Evolutionary conservation across 2,113 vertebrate genomes (phyloP).

Genomic region (Picathartes gymnocephalus): DNA sequence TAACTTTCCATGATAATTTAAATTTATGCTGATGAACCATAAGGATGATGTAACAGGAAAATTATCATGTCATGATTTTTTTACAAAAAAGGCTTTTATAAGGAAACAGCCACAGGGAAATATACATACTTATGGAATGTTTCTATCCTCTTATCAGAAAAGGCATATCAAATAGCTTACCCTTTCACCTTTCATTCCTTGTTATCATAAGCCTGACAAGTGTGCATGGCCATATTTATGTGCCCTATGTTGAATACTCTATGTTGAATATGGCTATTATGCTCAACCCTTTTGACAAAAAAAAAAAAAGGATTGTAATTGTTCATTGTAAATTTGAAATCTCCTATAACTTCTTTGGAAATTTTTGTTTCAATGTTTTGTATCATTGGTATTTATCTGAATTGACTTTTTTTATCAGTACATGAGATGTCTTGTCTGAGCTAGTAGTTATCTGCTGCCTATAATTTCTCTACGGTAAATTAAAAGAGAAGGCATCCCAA

Average conservation of each 20-base stretch:
- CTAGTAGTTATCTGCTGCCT: background rate
- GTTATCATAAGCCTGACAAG: background rate
- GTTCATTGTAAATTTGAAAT: background rate
- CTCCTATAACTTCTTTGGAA: background rate
- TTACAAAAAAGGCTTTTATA: background rate
- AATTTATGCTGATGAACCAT: background rate
- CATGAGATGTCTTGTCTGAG: background rate
- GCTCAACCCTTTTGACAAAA: background rate
- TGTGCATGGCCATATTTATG: accelerated
- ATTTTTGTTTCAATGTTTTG: background rate
- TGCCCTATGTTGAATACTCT: background rate
- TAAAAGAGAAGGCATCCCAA: background rate
- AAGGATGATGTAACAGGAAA: background rate
- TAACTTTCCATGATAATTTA: background rate
- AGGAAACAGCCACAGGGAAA: background rate
- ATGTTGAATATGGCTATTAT: background rate
- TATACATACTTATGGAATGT: background rate
- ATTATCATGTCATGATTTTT: background rate
- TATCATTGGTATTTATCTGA: background rate
- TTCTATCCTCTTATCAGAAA: background rate
- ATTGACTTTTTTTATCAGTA: background rate
- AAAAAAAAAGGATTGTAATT: background rate
- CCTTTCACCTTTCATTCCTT: background rate
- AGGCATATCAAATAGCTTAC: background rate
- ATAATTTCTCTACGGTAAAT: background rate